phyloP scores from a whole-genome alignment of 2,113 vertebrate genomes.

The Anolis sagrei region DNA sequence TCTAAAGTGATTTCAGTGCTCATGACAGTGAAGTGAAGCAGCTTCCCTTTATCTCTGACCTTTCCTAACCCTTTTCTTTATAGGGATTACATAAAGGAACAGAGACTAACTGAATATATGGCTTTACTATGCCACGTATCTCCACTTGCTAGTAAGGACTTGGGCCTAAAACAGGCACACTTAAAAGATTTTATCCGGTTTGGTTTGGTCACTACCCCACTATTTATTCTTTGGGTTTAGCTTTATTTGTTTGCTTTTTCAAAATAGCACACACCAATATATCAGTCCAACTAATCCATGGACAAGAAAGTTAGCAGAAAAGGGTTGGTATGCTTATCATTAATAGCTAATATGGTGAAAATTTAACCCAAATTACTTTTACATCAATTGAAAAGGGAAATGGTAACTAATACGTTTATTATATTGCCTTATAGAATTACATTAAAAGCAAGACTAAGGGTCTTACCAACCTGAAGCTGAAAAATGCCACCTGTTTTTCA shows the following conservation, averaged over 20 bases:
- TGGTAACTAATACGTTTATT: no score
- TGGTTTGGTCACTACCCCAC: conserved; percentile 47
- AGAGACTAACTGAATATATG: conserved; percentile 55
- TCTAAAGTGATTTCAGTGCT: conserved; percentile 70
- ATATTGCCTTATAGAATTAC: no score
- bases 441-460: no score
- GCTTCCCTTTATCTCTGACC: conserved; percentile 24
- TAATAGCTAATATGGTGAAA: no score
- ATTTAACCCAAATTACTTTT: no score
- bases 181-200: conserved; percentile 44
- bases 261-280: not conserved
- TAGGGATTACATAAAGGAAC: conserved; percentile 11
- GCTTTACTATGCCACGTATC: conserved; percentile 57
- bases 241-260: not conserved
- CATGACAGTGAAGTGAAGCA: conserved; percentile 52
- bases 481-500: no score
- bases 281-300: not conserved
- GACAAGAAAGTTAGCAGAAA: no score
- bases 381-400: no score
- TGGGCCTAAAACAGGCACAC: not conserved
- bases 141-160: conserved; percentile 32
- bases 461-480: no score
- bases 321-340: no score
- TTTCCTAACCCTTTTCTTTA: not conserved
- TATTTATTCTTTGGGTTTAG: conserved; percentile 34